Conservation (phyloP, 2,888 invertebrate genomes). For the Temnothorax ravouxi region DNA sequence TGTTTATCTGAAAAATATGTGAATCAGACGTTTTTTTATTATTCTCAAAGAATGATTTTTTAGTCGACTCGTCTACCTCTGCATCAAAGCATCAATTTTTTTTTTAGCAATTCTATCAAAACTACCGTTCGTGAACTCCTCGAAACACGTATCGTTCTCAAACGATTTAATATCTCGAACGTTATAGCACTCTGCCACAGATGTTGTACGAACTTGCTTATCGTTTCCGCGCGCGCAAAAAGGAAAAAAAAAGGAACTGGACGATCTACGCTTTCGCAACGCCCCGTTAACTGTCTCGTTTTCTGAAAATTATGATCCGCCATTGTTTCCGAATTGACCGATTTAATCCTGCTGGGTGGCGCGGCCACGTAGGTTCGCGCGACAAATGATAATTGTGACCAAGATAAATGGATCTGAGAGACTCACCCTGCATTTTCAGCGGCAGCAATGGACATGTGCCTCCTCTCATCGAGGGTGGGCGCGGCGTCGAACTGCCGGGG, state of each 20-base stretch:
- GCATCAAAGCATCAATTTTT: not conserved
- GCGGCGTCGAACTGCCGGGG: constrained; percentile 87
- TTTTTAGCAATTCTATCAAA: not conserved
- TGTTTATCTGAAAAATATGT: not conserved
- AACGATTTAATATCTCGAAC: constrained; percentile 5
- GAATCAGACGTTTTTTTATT: not conserved
- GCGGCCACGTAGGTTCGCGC: constrained; percentile 13
- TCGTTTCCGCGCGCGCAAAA: not conserved
- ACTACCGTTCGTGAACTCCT: not conserved
- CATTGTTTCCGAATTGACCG: constrained; percentile 35
- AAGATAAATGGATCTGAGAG: constrained; percentile 42
- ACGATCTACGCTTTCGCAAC: not conserved
- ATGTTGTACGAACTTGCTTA: not conserved
- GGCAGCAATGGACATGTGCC: constrained; percentile 90
- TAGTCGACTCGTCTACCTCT: not conserved
- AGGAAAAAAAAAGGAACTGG: not conserved
- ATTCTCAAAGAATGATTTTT: not conserved
- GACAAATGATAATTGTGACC: constrained; percentile 40
- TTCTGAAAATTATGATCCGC: constrained; percentile 9
- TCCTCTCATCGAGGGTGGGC: constrained; percentile 89
- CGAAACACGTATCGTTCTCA: not conserved
- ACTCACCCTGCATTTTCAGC: constrained; percentile 90
- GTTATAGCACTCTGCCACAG: not conserved
- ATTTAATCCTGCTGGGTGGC: constrained; percentile 11
- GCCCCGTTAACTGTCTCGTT: constrained; percentile 8